These are phyloP conservation scores for Aythya baeri DNA, from an alignment of 2,113 vertebrate genomes.

Conservation along the genomic window DNA sequence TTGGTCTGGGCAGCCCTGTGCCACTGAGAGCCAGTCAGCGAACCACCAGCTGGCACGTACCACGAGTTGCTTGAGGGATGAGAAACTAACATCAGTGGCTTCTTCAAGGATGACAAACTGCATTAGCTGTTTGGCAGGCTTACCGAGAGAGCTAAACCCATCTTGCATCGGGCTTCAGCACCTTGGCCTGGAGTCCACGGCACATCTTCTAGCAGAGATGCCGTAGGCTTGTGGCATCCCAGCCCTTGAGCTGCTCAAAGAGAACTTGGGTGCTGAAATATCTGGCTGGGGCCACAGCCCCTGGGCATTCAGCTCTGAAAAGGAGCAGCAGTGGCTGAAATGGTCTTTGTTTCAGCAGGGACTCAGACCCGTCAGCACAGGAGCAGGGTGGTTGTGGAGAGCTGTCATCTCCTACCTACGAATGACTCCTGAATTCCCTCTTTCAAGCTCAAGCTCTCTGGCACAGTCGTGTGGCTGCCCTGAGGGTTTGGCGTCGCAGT, in stretches of 20 bases:
- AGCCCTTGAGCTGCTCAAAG: not conserved
- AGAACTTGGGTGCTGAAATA: not conserved
- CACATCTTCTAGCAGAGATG: not conserved
- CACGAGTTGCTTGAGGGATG: not conserved
- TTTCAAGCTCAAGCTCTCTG: not conserved
- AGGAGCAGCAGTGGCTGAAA: not conserved
- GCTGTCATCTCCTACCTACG: not conserved
- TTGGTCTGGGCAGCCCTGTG: not conserved
- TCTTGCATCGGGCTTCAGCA: not conserved
- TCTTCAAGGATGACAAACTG: not conserved
- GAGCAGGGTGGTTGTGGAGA: not conserved
- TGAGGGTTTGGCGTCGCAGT: not conserved
- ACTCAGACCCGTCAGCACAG: not conserved
- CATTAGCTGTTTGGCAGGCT: not conserved
- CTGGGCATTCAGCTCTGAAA: not conserved
- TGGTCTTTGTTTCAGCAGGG: not conserved
- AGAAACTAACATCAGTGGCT: not conserved
- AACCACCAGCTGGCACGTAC: not conserved
- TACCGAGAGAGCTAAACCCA: not conserved
- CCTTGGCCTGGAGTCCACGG: not conserved
- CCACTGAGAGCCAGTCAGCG: fast-evolving
- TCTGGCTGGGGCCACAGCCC: not conserved
- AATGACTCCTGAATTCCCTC: not conserved
- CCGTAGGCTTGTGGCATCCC: not conserved
- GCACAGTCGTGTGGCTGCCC: not conserved